Evolutionary conservation across 2,888 invertebrate genomes (phyloP).

Genomic region (Dexiosoma caninum): DNA sequence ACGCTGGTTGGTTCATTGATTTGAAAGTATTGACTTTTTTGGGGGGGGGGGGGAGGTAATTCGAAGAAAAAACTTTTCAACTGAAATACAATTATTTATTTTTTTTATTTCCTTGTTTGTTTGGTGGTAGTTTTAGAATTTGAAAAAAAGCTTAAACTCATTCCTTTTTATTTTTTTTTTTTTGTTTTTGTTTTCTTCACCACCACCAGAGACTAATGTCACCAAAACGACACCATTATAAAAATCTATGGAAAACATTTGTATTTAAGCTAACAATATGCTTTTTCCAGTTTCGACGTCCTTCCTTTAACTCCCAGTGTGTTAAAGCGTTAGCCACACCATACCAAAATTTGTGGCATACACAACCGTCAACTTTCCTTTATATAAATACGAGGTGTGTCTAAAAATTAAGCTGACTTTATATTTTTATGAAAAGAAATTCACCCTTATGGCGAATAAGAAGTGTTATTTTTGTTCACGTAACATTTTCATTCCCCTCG

Average conservation of each 20-base stretch:
- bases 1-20: conserved; percentile 5
- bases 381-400: conserved; percentile 13
- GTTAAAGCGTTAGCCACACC: conserved; percentile 55
- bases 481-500: too few relatives aligned
- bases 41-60: neutral
- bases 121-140: conserved; percentile 38
- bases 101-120: neutral
- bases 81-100: neutral
- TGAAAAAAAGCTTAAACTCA: conserved; percentile 8
- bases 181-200: conserved; percentile 5
- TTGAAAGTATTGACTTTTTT: conserved; percentile 25
- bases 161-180: too few relatives aligned
- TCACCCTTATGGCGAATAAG: too few relatives aligned
- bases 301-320: conserved; percentile 34
- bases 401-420: too few relatives aligned
- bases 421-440: too few relatives aligned
- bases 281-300: conserved; percentile 26
- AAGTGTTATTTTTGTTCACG: too few relatives aligned
- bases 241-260: conserved; percentile 16
- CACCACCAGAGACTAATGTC: conserved; percentile 56
- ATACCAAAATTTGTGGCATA: conserved; percentile 52
- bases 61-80: neutral
- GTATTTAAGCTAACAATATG: conserved; percentile 57
- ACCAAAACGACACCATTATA: conserved; percentile 55
- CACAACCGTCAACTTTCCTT: conserved; percentile 53